A percentile compares a stretch with the other conserved stretches of the same genome.
Conservation (phyloP, 2,888 invertebrate genomes). For the Lampropteryx suffumata region DNA sequence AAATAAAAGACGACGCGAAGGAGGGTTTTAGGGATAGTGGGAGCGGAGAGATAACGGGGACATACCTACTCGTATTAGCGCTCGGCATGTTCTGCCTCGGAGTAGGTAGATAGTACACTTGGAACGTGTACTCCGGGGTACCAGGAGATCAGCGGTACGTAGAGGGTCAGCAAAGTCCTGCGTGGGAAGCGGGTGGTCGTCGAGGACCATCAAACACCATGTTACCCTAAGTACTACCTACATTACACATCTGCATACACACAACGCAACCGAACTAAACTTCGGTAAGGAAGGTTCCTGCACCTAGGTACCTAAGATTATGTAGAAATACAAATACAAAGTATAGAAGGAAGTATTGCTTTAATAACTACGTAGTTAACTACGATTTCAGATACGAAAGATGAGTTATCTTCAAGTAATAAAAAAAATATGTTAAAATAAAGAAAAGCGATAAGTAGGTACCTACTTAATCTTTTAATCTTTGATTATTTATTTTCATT, state of each 20-base stretch:
- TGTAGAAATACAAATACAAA: too few relatives aligned
- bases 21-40: constrained; percentile 29
- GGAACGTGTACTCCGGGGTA: constrained; percentile 43
- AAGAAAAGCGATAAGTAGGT: too few relatives aligned
- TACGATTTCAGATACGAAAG: too few relatives aligned
- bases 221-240: not conserved
- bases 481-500: too few relatives aligned
- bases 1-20: constrained; percentile 36
- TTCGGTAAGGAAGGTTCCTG: not conserved
- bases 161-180: constrained; percentile 50
- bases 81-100: constrained; percentile 48
- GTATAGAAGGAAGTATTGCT: too few relatives aligned
- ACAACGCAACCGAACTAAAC: too few relatives aligned
- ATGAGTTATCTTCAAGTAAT: constrained; percentile 48
- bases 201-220: not conserved
- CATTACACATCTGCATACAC: not conserved
- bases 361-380: too few relatives aligned
- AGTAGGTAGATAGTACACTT: too few relatives aligned
- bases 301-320: constrained; percentile 35
- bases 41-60: constrained; percentile 58
- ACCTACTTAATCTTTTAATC: too few relatives aligned
- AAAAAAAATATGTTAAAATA: constrained; percentile 51
- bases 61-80: too few relatives aligned
- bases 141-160: constrained; percentile 39
- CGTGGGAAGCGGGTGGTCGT: constrained; percentile 52